These are phyloP conservation scores for Stigmatopora nigra DNA, from an alignment of 2,113 vertebrate species.

Conservation along the genomic window DNA sequence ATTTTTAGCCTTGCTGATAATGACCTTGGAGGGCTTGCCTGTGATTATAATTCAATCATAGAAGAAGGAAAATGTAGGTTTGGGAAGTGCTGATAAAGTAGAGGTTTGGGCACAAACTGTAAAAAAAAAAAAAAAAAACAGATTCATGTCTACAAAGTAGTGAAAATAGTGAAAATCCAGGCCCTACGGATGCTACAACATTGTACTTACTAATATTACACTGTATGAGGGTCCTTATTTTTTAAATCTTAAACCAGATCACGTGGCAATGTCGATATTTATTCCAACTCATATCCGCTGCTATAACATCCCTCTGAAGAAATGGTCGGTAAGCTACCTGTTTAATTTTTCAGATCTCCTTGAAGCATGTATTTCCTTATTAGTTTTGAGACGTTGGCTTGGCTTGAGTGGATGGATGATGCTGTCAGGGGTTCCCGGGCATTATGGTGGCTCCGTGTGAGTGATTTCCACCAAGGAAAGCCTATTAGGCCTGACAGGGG, in stretches of 20 bases:
- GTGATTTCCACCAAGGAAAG: constrained; percentile 99
- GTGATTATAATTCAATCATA: constrained; percentile 32
- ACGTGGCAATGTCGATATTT: neutral
- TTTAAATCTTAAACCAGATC: neutral
- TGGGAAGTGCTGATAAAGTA: neutral
- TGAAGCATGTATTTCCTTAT: constrained; percentile 99
- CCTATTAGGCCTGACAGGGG: constrained; percentile 99
- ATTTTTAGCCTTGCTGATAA: constrained; percentile 53
- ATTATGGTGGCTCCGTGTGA: constrained; percentile 98
- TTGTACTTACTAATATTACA: neutral
- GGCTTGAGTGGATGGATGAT: constrained; percentile 96
- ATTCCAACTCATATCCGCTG: neutral
- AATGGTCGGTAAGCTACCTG: constrained; percentile 98
- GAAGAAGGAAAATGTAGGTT: neutral
- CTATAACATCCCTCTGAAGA: constrained; percentile 82
- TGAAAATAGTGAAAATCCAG: neutral
- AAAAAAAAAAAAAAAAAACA: neutral
- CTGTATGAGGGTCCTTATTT: neutral
- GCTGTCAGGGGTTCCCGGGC: constrained; percentile 90
- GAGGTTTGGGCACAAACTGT: neutral
- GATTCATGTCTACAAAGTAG: neutral
- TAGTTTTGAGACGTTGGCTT: constrained; percentile 91
- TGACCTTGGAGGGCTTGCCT: constrained; percentile 36
- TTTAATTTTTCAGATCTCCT: constrained; percentile 99
- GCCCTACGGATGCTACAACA: neutral